phyloP scores from a whole-genome alignment of 2,113 vertebrate species.

The Sciurus niger region DNA sequence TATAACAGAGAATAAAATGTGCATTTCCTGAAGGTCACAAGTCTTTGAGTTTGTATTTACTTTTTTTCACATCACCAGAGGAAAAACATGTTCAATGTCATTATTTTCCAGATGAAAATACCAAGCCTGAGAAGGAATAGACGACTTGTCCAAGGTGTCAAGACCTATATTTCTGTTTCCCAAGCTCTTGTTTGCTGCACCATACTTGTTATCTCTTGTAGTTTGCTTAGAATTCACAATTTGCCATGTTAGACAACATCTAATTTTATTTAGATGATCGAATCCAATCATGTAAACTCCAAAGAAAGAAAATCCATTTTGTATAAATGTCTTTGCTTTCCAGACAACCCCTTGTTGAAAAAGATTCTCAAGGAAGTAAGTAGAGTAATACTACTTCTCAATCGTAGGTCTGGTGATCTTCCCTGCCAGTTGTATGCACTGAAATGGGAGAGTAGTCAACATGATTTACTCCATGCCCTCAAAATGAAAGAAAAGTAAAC shows the following conservation, averaged over 20 bases:
- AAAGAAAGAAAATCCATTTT: slow-evolving; percentile 9
- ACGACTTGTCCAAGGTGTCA: neutral
- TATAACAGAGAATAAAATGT: slow-evolving; percentile 8
- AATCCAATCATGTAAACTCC: neutral
- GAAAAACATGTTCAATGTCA: neutral
- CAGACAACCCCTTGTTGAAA: neutral
- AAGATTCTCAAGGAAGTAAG: neutral
- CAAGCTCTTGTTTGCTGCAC: neutral
- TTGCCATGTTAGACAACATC: neutral
- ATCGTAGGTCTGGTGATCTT: neutral
- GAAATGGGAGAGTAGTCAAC: neutral
- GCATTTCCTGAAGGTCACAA: neutral
- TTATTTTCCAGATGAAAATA: slow-evolving; percentile 48
- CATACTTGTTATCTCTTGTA: neutral
- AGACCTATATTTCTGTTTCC: neutral
- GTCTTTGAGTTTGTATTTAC: neutral
- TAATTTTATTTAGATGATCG: slow-evolving; percentile 18
- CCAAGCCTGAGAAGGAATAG: neutral
- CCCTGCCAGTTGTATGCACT: neutral
- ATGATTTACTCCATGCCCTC: neutral
- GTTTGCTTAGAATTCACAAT: slow-evolving; percentile 36
- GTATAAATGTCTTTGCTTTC: slow-evolving; percentile 44
- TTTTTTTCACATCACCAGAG: neutral
- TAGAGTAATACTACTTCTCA: neutral
- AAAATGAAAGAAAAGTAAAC: neutral